These are phyloP conservation scores for Arenaria interpres DNA, from an alignment of 2,113 vertebrate genomes.

Conservation along the genomic window DNA sequence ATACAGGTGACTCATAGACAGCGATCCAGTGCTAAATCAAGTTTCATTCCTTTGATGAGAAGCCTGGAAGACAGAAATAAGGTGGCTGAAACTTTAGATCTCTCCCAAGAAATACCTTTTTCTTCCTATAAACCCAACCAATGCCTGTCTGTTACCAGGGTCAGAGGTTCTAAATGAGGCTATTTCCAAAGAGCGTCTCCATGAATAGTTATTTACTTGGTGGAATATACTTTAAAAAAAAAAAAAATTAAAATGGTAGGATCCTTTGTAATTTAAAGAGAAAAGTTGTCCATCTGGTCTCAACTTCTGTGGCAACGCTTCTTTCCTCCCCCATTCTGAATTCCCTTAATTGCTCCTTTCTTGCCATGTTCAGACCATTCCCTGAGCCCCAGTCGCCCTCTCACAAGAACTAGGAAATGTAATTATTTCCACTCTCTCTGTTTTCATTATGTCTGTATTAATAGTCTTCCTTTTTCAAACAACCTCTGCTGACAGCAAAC, in stretches of 20 bases:
- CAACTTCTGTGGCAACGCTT: not conserved
- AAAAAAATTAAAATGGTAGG: not conserved
- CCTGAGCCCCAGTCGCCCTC: not conserved
- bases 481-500: slow-evolving; percentile 25
- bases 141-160: not conserved
- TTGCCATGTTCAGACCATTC: not conserved
- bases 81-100: not conserved
- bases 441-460: slow-evolving; percentile 35
- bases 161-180: not conserved
- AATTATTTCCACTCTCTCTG: slow-evolving; percentile 31
- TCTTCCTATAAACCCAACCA: not conserved
- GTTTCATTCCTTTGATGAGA: not conserved
- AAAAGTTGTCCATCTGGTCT: not conserved
- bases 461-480: slow-evolving; percentile 15
- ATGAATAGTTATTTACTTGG: not conserved
- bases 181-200: not conserved
- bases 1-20: not conserved
- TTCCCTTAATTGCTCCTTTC: not conserved
- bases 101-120: not conserved
- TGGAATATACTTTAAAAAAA: not conserved
- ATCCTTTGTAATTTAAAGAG: not conserved
- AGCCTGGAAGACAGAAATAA: not conserved
- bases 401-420: not conserved
- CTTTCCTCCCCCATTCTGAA: not conserved
- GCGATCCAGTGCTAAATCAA: not conserved